Conservation (phyloP, 2,113 vertebrate genomes). For the Cricetomys ansorgei region DNA sequence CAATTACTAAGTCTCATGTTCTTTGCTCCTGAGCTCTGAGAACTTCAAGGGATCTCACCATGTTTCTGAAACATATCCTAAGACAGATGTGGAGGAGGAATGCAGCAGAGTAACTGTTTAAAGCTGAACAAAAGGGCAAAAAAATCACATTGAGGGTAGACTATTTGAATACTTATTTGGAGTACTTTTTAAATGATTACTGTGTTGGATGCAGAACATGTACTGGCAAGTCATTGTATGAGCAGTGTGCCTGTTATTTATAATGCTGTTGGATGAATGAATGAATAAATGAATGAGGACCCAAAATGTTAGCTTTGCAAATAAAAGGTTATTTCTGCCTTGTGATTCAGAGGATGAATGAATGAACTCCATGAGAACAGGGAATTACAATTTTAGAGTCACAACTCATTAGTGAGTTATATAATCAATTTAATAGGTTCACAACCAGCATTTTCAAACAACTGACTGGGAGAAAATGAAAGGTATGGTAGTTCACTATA, state of each 20-base stretch:
- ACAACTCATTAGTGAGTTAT: background rate
- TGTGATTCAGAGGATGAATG: slow-evolving; percentile 21
- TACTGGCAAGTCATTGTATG: background rate
- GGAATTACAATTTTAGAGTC: background rate
- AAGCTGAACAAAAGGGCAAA: slow-evolving; percentile 45
- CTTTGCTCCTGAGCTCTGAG: slow-evolving; percentile 30
- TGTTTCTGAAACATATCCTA: slow-evolving; percentile 47
- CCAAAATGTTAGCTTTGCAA: slow-evolving; percentile 30
- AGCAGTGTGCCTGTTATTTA: background rate
- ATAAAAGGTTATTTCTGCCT: slow-evolving; percentile 1
- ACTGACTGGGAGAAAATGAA: background rate
- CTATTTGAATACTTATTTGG: slow-evolving; percentile 34
- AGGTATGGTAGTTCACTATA: background rate
- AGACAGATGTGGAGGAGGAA: background rate
- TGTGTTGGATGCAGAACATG: slow-evolving; percentile 37
- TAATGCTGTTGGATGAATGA: background rate
- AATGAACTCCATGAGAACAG: background rate
- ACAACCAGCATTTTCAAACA: slow-evolving; percentile 4
- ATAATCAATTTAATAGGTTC: background rate
- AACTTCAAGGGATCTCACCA: slow-evolving; percentile 15
- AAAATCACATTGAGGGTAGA: background rate
- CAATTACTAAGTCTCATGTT: slow-evolving; percentile 43
- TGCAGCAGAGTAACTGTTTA: slow-evolving; percentile 8
- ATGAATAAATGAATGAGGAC: background rate
- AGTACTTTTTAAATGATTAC: slow-evolving; percentile 3